phyloP scores from a whole-genome alignment of 2,888 invertebrate species.

The Hirtodrosophila alboralis region DNA sequence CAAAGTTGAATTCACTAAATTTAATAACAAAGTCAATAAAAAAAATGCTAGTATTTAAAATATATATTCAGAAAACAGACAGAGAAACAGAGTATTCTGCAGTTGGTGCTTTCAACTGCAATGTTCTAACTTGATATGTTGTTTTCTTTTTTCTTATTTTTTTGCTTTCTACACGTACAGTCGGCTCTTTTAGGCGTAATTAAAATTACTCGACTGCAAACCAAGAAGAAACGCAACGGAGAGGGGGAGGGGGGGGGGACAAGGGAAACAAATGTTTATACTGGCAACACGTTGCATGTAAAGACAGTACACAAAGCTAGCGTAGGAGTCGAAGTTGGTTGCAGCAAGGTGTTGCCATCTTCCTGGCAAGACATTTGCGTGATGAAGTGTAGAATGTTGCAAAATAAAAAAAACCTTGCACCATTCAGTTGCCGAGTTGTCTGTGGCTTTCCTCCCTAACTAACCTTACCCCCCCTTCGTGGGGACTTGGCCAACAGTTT shows the following conservation, averaged over 20 bases:
- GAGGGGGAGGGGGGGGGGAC: too few relatives aligned
- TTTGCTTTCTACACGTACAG: conserved; percentile 62
- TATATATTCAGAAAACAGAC: too few relatives aligned
- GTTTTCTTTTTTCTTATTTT: conserved; percentile 15
- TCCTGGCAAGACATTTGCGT: conserved; percentile 62
- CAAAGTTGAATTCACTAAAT: too few relatives aligned
- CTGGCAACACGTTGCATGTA: conserved; percentile 73
- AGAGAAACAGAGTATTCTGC: too few relatives aligned
- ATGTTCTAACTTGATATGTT: not conserved
- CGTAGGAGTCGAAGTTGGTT: conserved; percentile 22
- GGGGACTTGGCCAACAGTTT: conserved; percentile 7
- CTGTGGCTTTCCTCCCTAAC: conserved; percentile 24
- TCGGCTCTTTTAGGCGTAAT: conserved; percentile 79
- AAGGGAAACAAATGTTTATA: conserved; percentile 65
- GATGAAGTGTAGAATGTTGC: conserved; percentile 68
- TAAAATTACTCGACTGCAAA: conserved; percentile 75
- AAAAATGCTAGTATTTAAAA: too few relatives aligned
- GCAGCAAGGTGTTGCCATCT: conserved; percentile 28
- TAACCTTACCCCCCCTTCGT: not conserved
- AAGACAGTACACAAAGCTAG: conserved; percentile 49
- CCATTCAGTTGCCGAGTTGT: conserved; percentile 56
- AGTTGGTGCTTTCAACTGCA: too few relatives aligned
- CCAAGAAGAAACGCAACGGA: too few relatives aligned
- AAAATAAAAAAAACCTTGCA: conserved; percentile 46
- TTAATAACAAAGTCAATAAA: too few relatives aligned